Base-by-base conservation (phyloP, 2,888 invertebrate species). In the Sphinx pinastri region DNA sequence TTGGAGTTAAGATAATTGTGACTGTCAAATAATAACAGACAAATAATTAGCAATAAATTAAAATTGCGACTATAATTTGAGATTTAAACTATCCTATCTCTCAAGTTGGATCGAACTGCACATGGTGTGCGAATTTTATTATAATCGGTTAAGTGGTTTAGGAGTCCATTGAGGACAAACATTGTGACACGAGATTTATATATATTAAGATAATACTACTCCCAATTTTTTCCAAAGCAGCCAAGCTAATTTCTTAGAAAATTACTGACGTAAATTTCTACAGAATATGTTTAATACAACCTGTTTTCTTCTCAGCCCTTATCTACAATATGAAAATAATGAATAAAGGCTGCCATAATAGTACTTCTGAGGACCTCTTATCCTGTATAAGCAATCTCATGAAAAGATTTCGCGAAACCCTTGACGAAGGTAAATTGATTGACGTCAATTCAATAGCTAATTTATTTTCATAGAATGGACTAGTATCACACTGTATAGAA, bases 381-480 rank as follows among this genome's bases (percentile, higher is more conserved):
- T 68, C 59, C 52, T 19, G 19, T 55, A 54, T 63, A 52, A 63
- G 59, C 38, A 52, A 63, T 54, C 45, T 69, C 11, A 45, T 69
- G 54, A 63, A 68, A 68, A 68, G 59, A 51, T 68, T 60, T 59
- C 19, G 68, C 68, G 14, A 31, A 60, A 45, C 19, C 59, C 68
- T 59, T 52, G 63, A 69, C 54, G 54, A 25, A 63, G 60, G 60
- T 63, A 63, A 69, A 63, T 63, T 63, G 63, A 60, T 63, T 54
- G 54, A 45, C 63, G 63, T 68, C 68, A 68, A 25, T 68, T 60
- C 63, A 69, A 19, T 63, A 14, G 69, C 52, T 69, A 63, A 69
- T 69, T 63, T 45, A 57, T n/a, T 63, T 52, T 45, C 45, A 63
- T 52, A 19, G 52, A 60, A 52, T 11, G n/a, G 16, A 47, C 57